phyloP scores from a whole-genome alignment of 2,888 invertebrate species.

The Dicycla oo region DNA sequence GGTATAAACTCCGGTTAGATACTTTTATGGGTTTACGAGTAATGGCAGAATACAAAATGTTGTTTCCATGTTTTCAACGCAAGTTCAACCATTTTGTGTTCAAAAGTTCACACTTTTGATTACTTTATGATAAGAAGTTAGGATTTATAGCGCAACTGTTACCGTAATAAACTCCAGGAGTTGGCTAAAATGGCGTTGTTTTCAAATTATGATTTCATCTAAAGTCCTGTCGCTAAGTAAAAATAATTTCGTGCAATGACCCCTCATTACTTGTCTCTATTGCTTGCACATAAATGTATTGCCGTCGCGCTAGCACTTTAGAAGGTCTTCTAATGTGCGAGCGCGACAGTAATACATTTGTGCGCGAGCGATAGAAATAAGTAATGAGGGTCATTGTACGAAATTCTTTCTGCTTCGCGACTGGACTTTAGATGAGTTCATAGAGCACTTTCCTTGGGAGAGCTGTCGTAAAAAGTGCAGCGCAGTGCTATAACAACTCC shows the following conservation, averaged over 20 bases:
- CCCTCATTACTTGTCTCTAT: too few relatives aligned
- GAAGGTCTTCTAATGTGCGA: too few relatives aligned
- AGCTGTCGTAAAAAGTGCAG: slow-evolving; percentile 24
- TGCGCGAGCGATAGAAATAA: too few relatives aligned
- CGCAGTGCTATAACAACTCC: not conserved
- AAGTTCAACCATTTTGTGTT: slow-evolving; percentile 16
- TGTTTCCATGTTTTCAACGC: not conserved
- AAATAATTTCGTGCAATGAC: too few relatives aligned
- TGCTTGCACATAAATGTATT: too few relatives aligned
- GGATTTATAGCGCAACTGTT: not conserved
- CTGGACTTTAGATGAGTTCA: too few relatives aligned
- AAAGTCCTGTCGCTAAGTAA: too few relatives aligned
- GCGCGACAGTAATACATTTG: too few relatives aligned
- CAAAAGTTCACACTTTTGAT: slow-evolving; percentile 5
- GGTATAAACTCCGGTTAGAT: not conserved
- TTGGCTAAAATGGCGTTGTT: not conserved
- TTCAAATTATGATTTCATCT: not conserved
- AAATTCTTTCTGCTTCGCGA: too few relatives aligned
- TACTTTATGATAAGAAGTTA: slow-evolving; percentile 8
- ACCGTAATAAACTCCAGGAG: not conserved
- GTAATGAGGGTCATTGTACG: too few relatives aligned
- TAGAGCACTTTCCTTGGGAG: not conserved
- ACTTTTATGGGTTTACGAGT: not conserved
- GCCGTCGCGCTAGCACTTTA: too few relatives aligned
- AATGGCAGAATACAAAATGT: not conserved